Base-by-base conservation (phyloP, 2,113 vertebrate species). In the Sapajus apella region DNA sequence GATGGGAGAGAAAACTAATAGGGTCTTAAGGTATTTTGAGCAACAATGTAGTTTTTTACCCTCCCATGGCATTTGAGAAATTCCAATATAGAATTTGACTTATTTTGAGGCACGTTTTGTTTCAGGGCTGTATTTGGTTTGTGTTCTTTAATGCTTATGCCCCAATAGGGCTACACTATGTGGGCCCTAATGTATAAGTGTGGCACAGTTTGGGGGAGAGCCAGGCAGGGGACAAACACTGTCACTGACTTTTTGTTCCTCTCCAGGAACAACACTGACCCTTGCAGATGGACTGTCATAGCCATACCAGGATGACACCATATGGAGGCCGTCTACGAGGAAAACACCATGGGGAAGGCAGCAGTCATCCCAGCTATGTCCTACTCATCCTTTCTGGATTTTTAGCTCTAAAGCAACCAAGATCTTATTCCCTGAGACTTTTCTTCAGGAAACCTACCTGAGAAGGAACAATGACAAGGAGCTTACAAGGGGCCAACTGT, bases 251-350 rank as follows among this genome's bases (percentile, higher is more conserved):
- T 17, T 47, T 52, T 40, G 3, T 40, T 27, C 40, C 11, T 90
- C 55, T 37, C 52, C 25, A 52, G 43, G 35, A 50, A 47, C 14
- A 64, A 25, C 0, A 0, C 5, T 21, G 3, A 27, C 25, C 76
- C 27, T 73, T 12, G 1, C 35, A 88, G 10, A 6, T 45, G 16
- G 4, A 55, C 0, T 55, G 14, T 47, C 7, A 77, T 37, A 52
- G 8, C 0, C 1, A n/a, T 21, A 58, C 20, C 16, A 45, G n/a
- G 47, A 43, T 18, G 50, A 12, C 10, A 35, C 14, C 23, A 9
- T 0, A 30, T 10, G 3, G 25, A 66, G 18, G 2, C 3, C 3
- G 32, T 5, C 55, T 45, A n/a, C 0, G 2, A 70, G 17, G 47
- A 56, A 45, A 76, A 4, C 4, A 30, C 14, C 43, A 32, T 40